Evolutionary conservation across 2,888 invertebrate species (phyloP).

Genomic region (Archips crataeganus): DNA sequence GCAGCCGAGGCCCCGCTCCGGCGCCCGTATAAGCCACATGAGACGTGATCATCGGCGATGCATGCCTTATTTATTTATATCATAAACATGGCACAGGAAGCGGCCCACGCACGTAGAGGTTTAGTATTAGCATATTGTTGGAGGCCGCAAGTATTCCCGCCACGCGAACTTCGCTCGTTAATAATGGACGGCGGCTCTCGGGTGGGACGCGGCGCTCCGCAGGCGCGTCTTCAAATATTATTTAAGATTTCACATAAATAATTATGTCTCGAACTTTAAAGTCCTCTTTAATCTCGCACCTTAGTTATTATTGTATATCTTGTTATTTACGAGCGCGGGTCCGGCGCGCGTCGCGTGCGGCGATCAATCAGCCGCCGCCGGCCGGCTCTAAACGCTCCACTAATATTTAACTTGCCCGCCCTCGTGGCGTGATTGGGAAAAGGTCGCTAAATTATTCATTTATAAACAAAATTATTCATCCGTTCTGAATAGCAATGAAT

Average conservation of each 20-base stretch:
- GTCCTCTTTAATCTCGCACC: constrained; percentile 1
- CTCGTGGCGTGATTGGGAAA: constrained; percentile 30
- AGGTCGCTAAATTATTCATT: constrained; percentile 38
- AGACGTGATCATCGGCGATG: not conserved
- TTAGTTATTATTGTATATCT: constrained; percentile 17
- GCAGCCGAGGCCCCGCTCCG: not conserved
- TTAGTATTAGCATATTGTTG: constrained; percentile 24
- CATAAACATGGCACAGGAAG: constrained; percentile 7
- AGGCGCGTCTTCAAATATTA: constrained; percentile 7
- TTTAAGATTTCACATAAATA: constrained; percentile 16
- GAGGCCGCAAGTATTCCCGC: constrained; percentile 19
- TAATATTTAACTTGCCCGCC: constrained; percentile 38
- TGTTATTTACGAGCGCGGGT: constrained; percentile 17
- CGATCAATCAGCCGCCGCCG: not conserved
- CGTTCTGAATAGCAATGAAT: constrained; percentile 38
- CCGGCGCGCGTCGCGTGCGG: not conserved
- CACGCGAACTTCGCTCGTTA: constrained; percentile 25
- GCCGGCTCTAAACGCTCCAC: constrained; percentile 24
- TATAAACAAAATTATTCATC: constrained; percentile 39
- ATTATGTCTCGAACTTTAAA: not conserved
- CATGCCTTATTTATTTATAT: not conserved
- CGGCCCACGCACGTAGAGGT: constrained; percentile 7
- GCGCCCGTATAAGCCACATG: not conserved
- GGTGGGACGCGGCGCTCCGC: not conserved
- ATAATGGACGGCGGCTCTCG: constrained; percentile 17